phyloP scores from a whole-genome alignment of 2,888 invertebrate species.

The Stenichneumon culpator region DNA sequence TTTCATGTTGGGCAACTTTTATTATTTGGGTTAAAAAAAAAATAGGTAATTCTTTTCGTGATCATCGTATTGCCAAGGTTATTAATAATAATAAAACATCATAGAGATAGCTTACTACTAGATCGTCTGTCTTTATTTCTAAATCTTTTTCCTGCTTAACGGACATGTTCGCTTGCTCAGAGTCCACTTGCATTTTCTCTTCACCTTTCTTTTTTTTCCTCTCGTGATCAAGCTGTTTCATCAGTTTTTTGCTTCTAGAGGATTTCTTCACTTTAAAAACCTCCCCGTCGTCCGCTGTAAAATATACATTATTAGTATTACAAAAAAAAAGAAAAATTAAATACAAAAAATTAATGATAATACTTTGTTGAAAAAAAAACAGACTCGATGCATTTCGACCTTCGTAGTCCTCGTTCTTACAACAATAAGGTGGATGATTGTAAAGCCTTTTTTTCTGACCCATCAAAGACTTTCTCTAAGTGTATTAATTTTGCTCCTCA shows the following conservation, averaged over 20 bases:
- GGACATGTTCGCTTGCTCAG: slow-evolving; percentile 83
- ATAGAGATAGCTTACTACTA: slow-evolving; percentile 87
- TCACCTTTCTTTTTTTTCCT: slow-evolving; percentile 88
- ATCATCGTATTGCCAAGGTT: slow-evolving; percentile 60
- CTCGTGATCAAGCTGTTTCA: slow-evolving; percentile 94
- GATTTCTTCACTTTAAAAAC: slow-evolving; percentile 98
- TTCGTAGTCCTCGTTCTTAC: too few species aligned
- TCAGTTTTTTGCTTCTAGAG: slow-evolving; percentile 95
- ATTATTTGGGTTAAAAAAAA: slow-evolving; percentile 41
- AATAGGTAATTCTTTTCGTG: slow-evolving; percentile 22
- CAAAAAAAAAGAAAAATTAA: neutral
- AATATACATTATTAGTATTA: neutral
- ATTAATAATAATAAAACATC: slow-evolving; percentile 83
- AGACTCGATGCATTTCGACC: too few species aligned
- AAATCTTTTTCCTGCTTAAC: slow-evolving; percentile 87
- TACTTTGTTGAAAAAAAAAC: neutral
- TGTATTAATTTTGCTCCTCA: too few species aligned
- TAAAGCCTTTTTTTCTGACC: too few species aligned
- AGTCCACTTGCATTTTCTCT: slow-evolving; percentile 84
- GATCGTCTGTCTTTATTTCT: slow-evolving; percentile 90
- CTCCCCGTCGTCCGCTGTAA: slow-evolving; percentile 92
- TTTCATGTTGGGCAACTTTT: slow-evolving; percentile 14
- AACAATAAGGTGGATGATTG: too few species aligned
- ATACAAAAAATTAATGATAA: neutral
- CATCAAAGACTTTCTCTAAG: too few species aligned